Conservation (phyloP, 2,888 invertebrate genomes). For the Drosophila differens region DNA sequence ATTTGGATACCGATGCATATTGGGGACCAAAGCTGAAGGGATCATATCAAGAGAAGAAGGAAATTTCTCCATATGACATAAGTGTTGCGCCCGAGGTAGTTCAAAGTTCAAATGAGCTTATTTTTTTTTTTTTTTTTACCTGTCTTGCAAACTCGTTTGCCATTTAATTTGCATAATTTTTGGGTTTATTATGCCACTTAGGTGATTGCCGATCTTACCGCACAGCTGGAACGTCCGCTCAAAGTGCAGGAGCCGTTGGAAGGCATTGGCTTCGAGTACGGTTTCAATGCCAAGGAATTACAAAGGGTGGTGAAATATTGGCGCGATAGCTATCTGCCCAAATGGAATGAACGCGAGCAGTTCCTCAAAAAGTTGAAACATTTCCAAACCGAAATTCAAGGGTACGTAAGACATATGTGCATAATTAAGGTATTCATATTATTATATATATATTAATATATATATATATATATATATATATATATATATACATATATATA, state of each 20-base stretch:
- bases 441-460: not conserved
- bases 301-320: conserved; percentile 91
- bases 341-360: conserved; percentile 89
- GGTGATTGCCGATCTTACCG: conserved; percentile 87
- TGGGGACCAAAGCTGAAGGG: conserved; percentile 83
- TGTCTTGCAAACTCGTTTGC: conserved; percentile 33
- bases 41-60: conserved; percentile 78
- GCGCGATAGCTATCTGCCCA: conserved; percentile 90
- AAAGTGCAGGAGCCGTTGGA: conserved; percentile 88
- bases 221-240: conserved; percentile 87
- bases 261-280: conserved; percentile 91
- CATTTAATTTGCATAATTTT: conserved; percentile 3
- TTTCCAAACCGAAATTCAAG: conserved; percentile 91
- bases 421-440: conserved; percentile 42
- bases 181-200: conserved; percentile 57
- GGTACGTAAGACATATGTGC: conserved; percentile 70
- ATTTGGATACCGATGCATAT: conserved; percentile 80
- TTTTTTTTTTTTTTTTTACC: not conserved
- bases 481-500: not conserved
- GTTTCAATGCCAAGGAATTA: conserved; percentile 91
- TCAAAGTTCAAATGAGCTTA: conserved; percentile 1
- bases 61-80: conserved; percentile 78
- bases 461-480: not conserved
- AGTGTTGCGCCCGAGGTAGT: conserved; percentile 75
- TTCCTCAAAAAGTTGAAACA: conserved; percentile 91